A percentile compares a stretch with the other conserved stretches of the same genome.
These are phyloP conservation scores for Scaptomyza montana DNA, from an alignment of 1,140 invertebrate species.

Conservation along the genomic window DNA sequence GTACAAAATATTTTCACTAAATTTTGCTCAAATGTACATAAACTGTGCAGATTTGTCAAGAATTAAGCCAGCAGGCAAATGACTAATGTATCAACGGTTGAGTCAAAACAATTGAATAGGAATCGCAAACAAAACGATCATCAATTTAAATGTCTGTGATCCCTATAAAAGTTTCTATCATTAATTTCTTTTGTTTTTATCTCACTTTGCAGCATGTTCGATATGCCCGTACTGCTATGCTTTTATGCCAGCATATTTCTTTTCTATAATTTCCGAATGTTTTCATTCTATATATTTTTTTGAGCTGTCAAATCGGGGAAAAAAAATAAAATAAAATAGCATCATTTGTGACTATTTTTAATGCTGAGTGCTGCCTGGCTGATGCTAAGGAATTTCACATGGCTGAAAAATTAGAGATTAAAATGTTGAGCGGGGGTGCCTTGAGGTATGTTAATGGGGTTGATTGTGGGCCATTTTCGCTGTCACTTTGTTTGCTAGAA, in stretches of 20 bases:
- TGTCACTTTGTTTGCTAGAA: slow-evolving; percentile 12
- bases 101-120: slow-evolving; percentile 9
- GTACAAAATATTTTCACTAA: background rate
- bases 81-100: slow-evolving; percentile 21
- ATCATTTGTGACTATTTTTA: slow-evolving; percentile 64
- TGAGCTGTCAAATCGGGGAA: slow-evolving; percentile 57
- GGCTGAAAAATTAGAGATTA: slow-evolving; percentile 37
- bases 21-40: background rate
- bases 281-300: slow-evolving; percentile 53
- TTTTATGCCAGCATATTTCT: slow-evolving; percentile 51
- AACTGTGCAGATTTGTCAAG: slow-evolving; percentile 51
- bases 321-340: slow-evolving; percentile 47
- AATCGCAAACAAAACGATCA: slow-evolving; percentile 22
- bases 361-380: slow-evolving; percentile 57
- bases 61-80: slow-evolving; percentile 48
- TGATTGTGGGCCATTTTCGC: slow-evolving; percentile 23
- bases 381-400: slow-evolving; percentile 68
- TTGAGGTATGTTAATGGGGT: slow-evolving; percentile 17
- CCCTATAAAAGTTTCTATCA: slow-evolving; percentile 55
- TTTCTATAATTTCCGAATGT: slow-evolving; percentile 27
- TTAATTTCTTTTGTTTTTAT: slow-evolving; percentile 47
- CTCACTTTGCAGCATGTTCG: slow-evolving; percentile 20
- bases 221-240: slow-evolving; percentile 18
- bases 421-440: slow-evolving; percentile 13
- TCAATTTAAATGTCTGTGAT: slow-evolving; percentile 64